Percentiles rank a stretch among this genome's conserved stretches.
These are phyloP conservation scores for Albula glossodonta DNA, from an alignment of 2,113 vertebrate species.

Conservation along the genomic window DNA sequence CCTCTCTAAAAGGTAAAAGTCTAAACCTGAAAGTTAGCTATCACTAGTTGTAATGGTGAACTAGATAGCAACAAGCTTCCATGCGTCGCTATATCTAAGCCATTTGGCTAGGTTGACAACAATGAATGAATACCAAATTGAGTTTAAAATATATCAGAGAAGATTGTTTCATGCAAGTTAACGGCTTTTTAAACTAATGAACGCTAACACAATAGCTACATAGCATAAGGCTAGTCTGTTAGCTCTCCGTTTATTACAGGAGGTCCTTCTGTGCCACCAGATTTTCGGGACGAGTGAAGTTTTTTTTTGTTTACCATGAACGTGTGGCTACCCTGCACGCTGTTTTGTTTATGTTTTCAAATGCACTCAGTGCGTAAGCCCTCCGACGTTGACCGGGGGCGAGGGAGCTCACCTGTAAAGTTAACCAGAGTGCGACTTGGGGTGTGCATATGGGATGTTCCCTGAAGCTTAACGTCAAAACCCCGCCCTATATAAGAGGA, in stretches of 20 bases:
- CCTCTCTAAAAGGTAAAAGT: slow-evolving; percentile 86
- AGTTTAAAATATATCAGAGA: too few relatives aligned
- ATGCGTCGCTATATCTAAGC: not conserved
- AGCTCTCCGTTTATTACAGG: too few relatives aligned
- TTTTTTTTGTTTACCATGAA: too few relatives aligned
- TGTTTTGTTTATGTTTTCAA: slow-evolving; percentile 5
- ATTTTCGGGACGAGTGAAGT: too few relatives aligned
- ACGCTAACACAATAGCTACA: too few relatives aligned
- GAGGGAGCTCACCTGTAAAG: not conserved
- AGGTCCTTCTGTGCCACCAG: too few relatives aligned
- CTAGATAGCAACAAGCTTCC: too few relatives aligned
- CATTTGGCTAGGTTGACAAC: too few relatives aligned
- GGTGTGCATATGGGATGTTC: not conserved
- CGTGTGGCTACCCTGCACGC: not conserved
- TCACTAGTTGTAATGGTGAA: not conserved
- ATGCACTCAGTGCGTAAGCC: not conserved
- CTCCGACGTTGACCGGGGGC: not conserved
- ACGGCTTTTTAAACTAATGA: too few relatives aligned
- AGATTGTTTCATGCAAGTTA: too few relatives aligned
- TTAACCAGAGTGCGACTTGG: not conserved
- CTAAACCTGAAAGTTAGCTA: not conserved
- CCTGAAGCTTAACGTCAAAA: not conserved
- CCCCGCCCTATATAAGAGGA: not conserved
- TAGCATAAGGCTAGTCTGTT: too few relatives aligned
- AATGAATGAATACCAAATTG: too few relatives aligned